phyloP scores from a whole-genome alignment of 1,140 invertebrate genomes.

The Choristoneura fumiferana region DNA sequence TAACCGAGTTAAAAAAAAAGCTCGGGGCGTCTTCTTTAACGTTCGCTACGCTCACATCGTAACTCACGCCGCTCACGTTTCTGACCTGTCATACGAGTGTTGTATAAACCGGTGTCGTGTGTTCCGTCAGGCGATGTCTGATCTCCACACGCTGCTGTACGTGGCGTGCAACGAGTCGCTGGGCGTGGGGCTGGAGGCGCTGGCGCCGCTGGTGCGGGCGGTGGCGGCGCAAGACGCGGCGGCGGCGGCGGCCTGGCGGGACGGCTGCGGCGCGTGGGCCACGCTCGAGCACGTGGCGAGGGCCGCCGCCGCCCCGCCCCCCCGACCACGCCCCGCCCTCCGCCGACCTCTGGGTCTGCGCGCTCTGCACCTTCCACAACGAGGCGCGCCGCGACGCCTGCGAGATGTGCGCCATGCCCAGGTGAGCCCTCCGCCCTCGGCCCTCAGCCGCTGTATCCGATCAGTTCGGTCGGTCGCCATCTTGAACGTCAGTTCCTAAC shows the following conservation, averaged over 20 bases:
- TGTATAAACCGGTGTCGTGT: too few relatives aligned
- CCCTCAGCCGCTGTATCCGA: too few relatives aligned
- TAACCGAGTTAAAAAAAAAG: too few relatives aligned
- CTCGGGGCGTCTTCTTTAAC: too few relatives aligned
- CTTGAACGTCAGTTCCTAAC: too few relatives aligned
- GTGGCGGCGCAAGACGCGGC: conserved; percentile 84
- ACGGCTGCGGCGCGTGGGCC: conserved; percentile 82
- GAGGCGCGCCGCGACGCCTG: conserved; percentile 84
- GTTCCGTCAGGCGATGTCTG: conserved; percentile 84
- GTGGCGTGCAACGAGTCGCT: conserved; percentile 95
- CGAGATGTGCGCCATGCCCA: conserved; percentile 95
- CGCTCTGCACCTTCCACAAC: conserved; percentile 96
- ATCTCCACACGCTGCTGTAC: conserved; percentile 96
- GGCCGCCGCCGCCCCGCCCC: conserved; percentile 59
- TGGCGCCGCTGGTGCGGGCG: conserved; percentile 88
- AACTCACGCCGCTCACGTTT: background rate
- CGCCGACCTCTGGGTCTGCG: conserved; percentile 90
- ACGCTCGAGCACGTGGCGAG: conserved; percentile 92
- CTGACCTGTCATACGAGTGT: background rate
- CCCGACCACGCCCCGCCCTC: too few relatives aligned
- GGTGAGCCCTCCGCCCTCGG: too few relatives aligned
- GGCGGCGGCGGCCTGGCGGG: conserved; percentile 86
- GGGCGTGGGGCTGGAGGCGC: conserved; percentile 84
- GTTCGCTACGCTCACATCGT: too few relatives aligned
- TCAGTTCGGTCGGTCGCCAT: too few relatives aligned